These are phyloP conservation scores for Podilymbus podiceps DNA, from an alignment of 2,113 vertebrate genomes.

Conservation along the genomic window DNA sequence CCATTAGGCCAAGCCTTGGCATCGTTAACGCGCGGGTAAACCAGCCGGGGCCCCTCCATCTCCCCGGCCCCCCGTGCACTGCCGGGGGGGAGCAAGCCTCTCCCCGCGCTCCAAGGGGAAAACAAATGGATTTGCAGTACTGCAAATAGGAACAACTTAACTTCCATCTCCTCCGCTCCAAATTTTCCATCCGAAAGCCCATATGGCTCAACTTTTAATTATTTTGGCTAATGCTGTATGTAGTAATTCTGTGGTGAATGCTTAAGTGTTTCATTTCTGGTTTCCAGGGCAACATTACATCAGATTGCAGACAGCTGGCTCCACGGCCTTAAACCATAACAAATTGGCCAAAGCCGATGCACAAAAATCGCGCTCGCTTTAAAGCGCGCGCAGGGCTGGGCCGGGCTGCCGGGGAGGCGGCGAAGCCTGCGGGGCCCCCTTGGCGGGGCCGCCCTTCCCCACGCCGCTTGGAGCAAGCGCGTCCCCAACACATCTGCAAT, in stretches of 20 bases:
- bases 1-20: background rate
- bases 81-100: background rate
- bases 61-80: background rate
- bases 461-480: conserved; percentile 74
- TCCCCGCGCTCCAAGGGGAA: background rate
- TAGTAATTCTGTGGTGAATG: conserved; percentile 78
- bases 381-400: conserved; percentile 51
- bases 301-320: conserved; percentile 85
- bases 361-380: conserved; percentile 62
- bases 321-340: conserved; percentile 79
- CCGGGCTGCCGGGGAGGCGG: conserved; percentile 52
- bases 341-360: conserved; percentile 72
- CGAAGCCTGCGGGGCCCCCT: conserved; percentile 45
- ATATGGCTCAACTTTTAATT: conserved; percentile 79
- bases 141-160: conserved; percentile 71
- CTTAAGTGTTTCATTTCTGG: conserved; percentile 81
- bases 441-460: conserved; percentile 55
- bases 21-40: fast-evolving
- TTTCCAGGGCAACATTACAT: conserved; percentile 85
- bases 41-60: background rate
- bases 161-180: conserved; percentile 44
- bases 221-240: conserved; percentile 79
- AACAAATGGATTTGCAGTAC: conserved; percentile 44
- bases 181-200: conserved; percentile 72
- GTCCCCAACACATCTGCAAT: conserved; percentile 75